Conservation (phyloP, 2,888 invertebrate species). For the Lingula anatina region DNA sequence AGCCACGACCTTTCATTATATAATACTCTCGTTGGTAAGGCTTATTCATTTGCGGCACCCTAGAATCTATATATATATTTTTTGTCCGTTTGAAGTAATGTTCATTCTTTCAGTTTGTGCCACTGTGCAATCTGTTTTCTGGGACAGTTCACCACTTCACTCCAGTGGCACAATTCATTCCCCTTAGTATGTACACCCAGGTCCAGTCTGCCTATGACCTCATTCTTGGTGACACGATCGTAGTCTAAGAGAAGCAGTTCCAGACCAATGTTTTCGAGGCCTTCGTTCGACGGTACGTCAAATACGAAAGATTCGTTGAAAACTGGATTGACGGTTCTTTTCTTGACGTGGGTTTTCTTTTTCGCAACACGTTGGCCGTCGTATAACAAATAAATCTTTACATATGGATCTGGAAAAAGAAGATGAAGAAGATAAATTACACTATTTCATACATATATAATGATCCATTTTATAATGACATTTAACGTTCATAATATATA, state of each 20-base stretch:
- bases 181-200: conserved; percentile 65
- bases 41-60: no score
- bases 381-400: conserved; percentile 93
- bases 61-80: not conserved
- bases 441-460: no score
- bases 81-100: not conserved
- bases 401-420: conserved; percentile 73
- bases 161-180: conserved; percentile 77
- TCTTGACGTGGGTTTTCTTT: conserved; percentile 99
- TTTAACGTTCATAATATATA: no score
- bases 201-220: conserved; percentile 94
- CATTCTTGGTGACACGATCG: conserved; percentile 96
- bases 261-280: conserved; percentile 71
- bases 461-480: no score
- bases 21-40: no score
- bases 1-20: no score
- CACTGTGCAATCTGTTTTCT: conserved; percentile 98
- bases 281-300: conserved; percentile 80
- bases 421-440: no score
- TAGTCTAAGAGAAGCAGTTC: conserved; percentile 89
- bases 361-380: conserved; percentile 97
- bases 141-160: conserved; percentile 93
- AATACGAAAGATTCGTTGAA: conserved; percentile 99
- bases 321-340: conserved; percentile 93
- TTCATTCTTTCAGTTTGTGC: conserved; percentile 77